These are phyloP conservation scores for Myotis planiceps DNA, from an alignment of 2,797 vertebrate genomes.

Conservation along the genomic window DNA sequence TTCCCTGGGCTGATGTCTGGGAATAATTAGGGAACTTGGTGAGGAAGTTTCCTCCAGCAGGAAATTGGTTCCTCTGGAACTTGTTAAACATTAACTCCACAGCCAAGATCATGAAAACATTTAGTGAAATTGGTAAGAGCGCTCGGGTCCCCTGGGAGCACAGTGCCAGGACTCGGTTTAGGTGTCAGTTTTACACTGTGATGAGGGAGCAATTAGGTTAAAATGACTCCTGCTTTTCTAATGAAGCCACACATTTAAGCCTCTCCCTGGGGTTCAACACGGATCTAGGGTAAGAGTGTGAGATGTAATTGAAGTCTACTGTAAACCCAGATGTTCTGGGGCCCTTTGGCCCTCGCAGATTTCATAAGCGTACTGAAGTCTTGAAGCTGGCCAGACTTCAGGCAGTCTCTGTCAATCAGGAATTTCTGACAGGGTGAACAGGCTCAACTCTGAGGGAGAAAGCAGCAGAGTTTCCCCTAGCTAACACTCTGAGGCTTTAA, in stretches of 20 bases:
- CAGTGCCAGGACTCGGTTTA: slow-evolving; percentile 14
- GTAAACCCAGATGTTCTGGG: background rate
- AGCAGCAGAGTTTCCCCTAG: background rate
- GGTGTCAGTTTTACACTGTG: slow-evolving; percentile 46
- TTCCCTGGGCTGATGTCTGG: slow-evolving; percentile 12
- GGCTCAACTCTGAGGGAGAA: background rate
- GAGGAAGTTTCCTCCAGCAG: slow-evolving; percentile 63
- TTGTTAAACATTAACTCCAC: slow-evolving; percentile 59
- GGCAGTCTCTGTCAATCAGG: background rate
- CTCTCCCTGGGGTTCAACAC: background rate
- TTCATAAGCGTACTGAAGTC: background rate
- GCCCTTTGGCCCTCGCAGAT: background rate
- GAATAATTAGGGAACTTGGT: slow-evolving; percentile 70
- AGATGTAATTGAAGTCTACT: slow-evolving; percentile 11
- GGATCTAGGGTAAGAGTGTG: background rate
- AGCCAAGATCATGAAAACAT: slow-evolving; percentile 56
- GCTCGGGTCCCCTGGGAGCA: slow-evolving; percentile 16
- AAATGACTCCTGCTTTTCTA: slow-evolving; percentile 46
- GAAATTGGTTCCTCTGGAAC: slow-evolving; percentile 81
- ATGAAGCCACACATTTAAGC: slow-evolving; percentile 30
- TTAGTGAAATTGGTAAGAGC: slow-evolving; percentile 59
- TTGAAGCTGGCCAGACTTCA: background rate
- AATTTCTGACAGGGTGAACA: background rate
- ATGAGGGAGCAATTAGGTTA: slow-evolving; percentile 60
- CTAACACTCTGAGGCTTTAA: background rate